phyloP scores from a whole-genome alignment of 2,888 invertebrate species.

The Heliconius charithonia region DNA sequence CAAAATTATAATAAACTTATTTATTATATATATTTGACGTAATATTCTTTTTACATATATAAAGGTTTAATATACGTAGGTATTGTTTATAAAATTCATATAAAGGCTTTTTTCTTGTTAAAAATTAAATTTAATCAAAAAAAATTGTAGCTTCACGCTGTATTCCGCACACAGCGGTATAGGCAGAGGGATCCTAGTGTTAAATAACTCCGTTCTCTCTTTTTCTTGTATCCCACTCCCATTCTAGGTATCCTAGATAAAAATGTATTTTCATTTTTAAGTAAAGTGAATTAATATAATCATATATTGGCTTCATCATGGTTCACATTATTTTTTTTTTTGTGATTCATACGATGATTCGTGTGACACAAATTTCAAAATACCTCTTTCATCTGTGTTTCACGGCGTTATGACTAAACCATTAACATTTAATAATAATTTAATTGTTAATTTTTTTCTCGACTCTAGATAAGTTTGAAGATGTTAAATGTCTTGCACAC shows the following conservation, averaged over 20 bases:
- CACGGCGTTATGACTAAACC: not conserved
- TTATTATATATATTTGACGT: slow-evolving; percentile 20
- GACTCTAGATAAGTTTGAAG: not conserved
- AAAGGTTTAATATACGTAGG: not conserved
- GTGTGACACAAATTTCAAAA: slow-evolving; percentile 54
- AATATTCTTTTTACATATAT: not conserved
- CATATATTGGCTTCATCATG: not conserved
- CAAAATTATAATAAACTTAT: not conserved
- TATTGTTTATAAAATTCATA: not conserved
- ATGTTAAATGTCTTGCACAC: not conserved
- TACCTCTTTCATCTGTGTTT: not conserved
- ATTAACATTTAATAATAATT: not conserved
- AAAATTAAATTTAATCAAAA: no score
- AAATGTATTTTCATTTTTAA: not conserved
- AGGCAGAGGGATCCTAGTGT: no score
- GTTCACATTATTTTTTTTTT: slow-evolving; percentile 36
- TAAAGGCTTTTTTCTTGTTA: no score
- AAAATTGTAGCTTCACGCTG: not conserved
- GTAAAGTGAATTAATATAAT: not conserved
- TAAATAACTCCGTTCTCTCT: no score
- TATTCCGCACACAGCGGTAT: no score
- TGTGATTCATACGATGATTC: slow-evolving; percentile 55
- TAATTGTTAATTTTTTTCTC: not conserved
- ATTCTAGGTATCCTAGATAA: not conserved
- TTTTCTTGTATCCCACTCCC: no score